These are phyloP conservation scores for Pangasius djambal DNA, from an alignment of 2,797 vertebrate genomes.

Conservation along the genomic window DNA sequence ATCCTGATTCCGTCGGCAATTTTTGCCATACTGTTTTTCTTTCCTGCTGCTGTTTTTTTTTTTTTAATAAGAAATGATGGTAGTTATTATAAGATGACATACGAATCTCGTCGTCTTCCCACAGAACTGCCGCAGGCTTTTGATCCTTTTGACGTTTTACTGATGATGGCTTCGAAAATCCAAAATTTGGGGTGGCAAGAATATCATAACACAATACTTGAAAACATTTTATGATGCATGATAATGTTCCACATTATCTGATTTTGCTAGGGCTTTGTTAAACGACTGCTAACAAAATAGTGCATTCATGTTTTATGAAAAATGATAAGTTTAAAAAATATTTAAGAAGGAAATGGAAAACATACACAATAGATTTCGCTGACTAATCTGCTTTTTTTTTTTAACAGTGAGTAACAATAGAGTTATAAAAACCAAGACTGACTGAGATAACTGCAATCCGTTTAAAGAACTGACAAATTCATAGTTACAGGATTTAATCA, in stretches of 20 bases:
- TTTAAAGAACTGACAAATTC: background rate
- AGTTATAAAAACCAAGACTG: background rate
- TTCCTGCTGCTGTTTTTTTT: background rate
- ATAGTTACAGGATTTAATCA: background rate
- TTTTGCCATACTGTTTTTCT: background rate
- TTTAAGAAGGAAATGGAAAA: background rate
- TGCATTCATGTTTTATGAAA: background rate
- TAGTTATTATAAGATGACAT: background rate
- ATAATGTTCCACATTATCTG: background rate
- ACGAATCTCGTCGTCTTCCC: background rate
- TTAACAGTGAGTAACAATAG: background rate
- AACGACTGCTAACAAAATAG: background rate
- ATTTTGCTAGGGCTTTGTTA: background rate
- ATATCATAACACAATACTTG: background rate
- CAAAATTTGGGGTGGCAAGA: too few relatives aligned
- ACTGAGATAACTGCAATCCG: background rate
- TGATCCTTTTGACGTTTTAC: background rate
- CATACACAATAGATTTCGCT: background rate
- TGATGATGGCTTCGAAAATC: background rate
- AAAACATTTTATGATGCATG: background rate
- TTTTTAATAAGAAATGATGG: background rate
- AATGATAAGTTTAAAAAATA: background rate
- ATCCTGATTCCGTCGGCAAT: background rate
- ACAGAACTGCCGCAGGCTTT: background rate
- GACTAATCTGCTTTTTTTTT: background rate